Conservation (phyloP, 2,888 invertebrate genomes). For the Andricus curvator region DNA sequence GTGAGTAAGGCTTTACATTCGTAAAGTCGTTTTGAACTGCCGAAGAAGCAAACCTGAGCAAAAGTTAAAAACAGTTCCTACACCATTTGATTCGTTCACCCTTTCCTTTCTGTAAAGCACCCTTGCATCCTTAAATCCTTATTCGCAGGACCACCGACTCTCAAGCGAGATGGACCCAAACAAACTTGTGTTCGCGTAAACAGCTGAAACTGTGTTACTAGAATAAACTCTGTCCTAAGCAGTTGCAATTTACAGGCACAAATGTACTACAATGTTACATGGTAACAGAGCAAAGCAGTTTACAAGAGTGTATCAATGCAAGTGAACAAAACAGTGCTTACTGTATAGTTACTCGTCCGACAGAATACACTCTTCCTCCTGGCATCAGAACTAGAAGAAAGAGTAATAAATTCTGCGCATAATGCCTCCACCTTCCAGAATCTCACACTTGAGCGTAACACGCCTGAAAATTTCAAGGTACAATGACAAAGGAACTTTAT, state of each 20-base stretch:
- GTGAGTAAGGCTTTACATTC: constrained; percentile 1
- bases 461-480: too few relatives aligned
- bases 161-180: constrained; percentile 71
- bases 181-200: constrained; percentile 64
- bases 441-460: too few relatives aligned
- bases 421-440: neutral
- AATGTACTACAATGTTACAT: constrained; percentile 22
- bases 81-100: neutral
- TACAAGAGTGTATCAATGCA: constrained; percentile 25
- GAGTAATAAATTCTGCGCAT: constrained; percentile 2
- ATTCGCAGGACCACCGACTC: constrained; percentile 52
- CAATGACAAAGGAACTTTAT: too few relatives aligned
- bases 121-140: constrained; percentile 21
- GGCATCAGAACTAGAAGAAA: constrained; percentile 2
- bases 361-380: neutral
- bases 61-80: neutral
- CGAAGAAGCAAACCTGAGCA: constrained; percentile 15
- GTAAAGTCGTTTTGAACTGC: constrained; percentile 1
- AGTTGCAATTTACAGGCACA: constrained; percentile 59
- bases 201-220: constrained; percentile 70
- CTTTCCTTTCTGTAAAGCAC: constrained; percentile 4
- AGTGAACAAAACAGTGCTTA: neutral
- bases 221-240: constrained; percentile 67
- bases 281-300: neutral
- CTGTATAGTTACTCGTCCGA: neutral